Base-by-base conservation (phyloP, 2,113 vertebrate genomes). In the Ophiodon elongatus region DNA sequence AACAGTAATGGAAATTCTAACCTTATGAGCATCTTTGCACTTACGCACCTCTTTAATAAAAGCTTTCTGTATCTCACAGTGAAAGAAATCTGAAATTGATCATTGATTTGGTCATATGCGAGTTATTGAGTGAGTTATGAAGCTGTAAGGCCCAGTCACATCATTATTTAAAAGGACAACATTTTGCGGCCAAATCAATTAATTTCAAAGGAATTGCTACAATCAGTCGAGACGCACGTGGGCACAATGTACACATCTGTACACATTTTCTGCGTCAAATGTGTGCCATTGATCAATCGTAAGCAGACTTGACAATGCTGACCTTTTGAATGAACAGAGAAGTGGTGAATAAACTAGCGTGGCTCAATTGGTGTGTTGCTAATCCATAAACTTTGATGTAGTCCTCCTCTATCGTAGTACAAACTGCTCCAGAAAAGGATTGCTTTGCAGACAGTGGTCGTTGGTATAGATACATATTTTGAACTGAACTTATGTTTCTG, bases 21-120 rank as follows among this genome's bases (percentile, higher is more conserved):
- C 47, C 35, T 23, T 6, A 25, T 33, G 67, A 80, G 52, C n/a
- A 41, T 70, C 29, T 84, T 70, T 73, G 79, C 70, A 54, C 17
- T 37, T 56, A 7, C 15, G 50, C 29, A 54, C 62, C 59, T 69
- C 80, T 78, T 83, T 63, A 80, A 75, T 79, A 14, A 64, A 65
- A 73, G 45, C 41, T 45, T 57, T 37, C 41, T 37, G 47, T 27
- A 31, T 33, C 10, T 47, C 41, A 23, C 1, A 10, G 35, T 45
- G 45, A 7, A 71, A 41, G 31, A 66, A 76, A 56, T 67, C n/a
- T n/a, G 19, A 78, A 60, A 23, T 57, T 27, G 54, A 47, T 56
- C 25, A 56, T 23, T 56, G 23, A 25, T 29, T 7, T 35, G 3
- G 25, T n/a, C 6, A 45, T 2, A 25, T 65, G 5, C 23, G 39